A percentile compares a stretch with the other conserved stretches of the same genome.
Conservation (phyloP, 1,140 invertebrate genomes). For the Drosophila sechellia region DNA sequence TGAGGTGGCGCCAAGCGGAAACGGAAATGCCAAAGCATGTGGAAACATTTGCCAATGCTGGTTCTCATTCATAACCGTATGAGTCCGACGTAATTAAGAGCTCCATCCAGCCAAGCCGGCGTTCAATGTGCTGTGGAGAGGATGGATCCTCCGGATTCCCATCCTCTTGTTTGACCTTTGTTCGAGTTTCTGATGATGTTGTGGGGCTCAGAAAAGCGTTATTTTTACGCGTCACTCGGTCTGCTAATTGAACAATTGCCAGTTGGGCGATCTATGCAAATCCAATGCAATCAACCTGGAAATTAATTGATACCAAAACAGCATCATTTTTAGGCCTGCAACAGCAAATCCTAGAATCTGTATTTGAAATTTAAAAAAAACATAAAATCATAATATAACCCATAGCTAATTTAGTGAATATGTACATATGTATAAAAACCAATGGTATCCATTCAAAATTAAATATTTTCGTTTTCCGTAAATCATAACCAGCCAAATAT, state of each 20-base stretch:
- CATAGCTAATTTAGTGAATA: too few relatives aligned
- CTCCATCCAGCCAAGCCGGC: conserved; percentile 6
- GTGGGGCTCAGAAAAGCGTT: conserved; percentile 35
- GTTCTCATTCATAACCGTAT: conserved; percentile 41
- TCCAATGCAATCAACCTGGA: conserved; percentile 1
- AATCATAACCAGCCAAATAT: background rate
- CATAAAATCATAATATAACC: too few relatives aligned
- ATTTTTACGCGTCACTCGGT: conserved; percentile 68
- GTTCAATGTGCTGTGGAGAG: conserved; percentile 41
- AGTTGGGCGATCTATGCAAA: conserved; percentile 37
- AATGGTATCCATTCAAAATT: background rate
- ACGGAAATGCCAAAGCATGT: conserved; percentile 72
- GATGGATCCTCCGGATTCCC: conserved; percentile 26
- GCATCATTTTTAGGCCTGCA: background rate
- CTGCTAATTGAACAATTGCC: conserved; percentile 72
- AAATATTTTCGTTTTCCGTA: conserved; percentile 7
- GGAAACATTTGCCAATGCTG: conserved; percentile 74
- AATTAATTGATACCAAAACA: background rate
- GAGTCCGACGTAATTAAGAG: conserved; percentile 62
- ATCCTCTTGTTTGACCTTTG: conserved; percentile 26
- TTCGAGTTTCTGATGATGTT: conserved; percentile 13
- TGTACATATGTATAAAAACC: too few relatives aligned
- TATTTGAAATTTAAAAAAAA: too few relatives aligned
- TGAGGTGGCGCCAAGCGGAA: conserved; percentile 40
- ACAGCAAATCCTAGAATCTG: too few relatives aligned